Base-by-base conservation (phyloP, 1,140 invertebrate species). In the Formica exsecta region DNA sequence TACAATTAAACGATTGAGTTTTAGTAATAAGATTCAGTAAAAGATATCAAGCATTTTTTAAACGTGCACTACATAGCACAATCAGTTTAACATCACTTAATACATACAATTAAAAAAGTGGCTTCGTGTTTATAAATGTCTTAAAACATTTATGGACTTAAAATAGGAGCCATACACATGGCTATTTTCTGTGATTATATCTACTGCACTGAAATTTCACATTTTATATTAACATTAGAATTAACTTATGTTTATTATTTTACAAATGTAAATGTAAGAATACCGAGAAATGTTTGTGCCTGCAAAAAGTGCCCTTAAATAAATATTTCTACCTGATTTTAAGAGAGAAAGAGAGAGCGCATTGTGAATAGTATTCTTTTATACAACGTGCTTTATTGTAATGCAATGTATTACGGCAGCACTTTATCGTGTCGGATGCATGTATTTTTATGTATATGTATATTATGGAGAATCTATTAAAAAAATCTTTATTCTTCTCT, bases 361-460 rank as follows among this genome's bases (percentile, higher is more conserved):
- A 86, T 92, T 93, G 93, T 93, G 89, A 92, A 93, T 93, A 93
- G 89, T 93, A 93, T 93, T 92, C 74, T 93, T 92, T 90, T 92
- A 92, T 91, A 91, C 71, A 88, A 87, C 80, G 83, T 19, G 87
- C 89, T 91, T 92, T 90, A 92, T 92, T 86, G 87, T 90, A 91
- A 92, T 86, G 87, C 89, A 91, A 70, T 68, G 85, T 87, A 86
- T 77, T 86, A 85, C 86, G 85, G 83, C 51, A 75, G 89, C 86
- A 87, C 73, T 75, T 87, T 89, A 87, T 70, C 13, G 70, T 75
- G 38, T 51, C 59, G 86, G 51, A 85, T 89, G 85, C 76, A 87
- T 90, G 90, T 80, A 86, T 90, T 83, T 92, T 92, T 91, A 91
- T 90, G 85, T 90, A 86, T 77, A 86, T 91, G 86, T 92, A 89